Conservation (phyloP, 2,113 vertebrate genomes). For the Canis aureus region DNA sequence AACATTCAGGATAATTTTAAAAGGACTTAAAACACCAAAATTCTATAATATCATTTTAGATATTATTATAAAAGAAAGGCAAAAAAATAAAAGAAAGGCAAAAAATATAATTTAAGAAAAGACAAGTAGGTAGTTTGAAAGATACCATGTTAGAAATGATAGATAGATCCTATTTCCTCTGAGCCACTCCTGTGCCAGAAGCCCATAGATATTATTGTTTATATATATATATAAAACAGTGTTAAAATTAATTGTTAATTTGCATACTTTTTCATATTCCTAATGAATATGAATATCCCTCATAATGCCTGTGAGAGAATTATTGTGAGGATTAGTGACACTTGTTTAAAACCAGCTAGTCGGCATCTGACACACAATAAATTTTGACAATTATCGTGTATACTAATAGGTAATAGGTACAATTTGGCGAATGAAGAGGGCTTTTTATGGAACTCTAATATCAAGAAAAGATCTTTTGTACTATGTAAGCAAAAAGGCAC, state of each 20-base stretch:
- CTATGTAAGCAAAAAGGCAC: background rate
- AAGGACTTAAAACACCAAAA: background rate
- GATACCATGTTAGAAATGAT: background rate
- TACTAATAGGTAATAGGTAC: background rate
- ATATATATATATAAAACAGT: background rate
- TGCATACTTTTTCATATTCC: background rate
- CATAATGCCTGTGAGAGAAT: background rate
- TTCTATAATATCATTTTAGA: conserved; percentile 1
- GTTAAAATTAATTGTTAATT: background rate
- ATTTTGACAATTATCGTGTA: background rate
- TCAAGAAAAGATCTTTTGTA: background rate
- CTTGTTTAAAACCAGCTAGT: background rate
- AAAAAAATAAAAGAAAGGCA: conserved; percentile 7
- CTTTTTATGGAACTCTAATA: background rate
- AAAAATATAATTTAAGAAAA: background rate
- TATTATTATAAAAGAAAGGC: conserved; percentile 13
- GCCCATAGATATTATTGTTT: background rate
- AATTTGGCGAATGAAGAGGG: background rate
- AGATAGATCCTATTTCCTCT: background rate
- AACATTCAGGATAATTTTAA: conserved; percentile 2
- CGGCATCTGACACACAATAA: background rate
- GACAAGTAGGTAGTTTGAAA: background rate
- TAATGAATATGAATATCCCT: background rate
- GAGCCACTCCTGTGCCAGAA: background rate
- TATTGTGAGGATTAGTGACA: background rate